These are phyloP conservation scores for Theonella swinhoei DNA, from an alignment of 37 sponge, comb jelly and placozoan species.

Conservation along the genomic window DNA sequence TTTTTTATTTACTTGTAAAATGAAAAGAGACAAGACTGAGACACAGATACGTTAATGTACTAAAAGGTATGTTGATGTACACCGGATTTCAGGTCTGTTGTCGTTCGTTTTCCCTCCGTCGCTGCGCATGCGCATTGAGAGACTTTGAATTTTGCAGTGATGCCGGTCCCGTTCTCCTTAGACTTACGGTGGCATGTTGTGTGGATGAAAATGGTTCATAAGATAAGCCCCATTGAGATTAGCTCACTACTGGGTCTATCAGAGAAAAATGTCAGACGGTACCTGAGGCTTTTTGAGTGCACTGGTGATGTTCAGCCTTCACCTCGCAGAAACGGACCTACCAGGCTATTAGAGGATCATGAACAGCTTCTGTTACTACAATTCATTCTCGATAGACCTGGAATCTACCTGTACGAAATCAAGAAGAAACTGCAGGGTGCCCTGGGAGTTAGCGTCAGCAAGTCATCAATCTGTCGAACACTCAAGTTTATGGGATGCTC, in stretches of 20 bases:
- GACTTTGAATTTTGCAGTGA: too few species aligned
- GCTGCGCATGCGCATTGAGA: too few species aligned
- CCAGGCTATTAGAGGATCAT: background rate
- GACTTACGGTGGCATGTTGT: background rate
- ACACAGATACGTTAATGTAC: too few species aligned
- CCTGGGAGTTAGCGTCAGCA: background rate
- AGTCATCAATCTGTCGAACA: conserved; percentile 10
- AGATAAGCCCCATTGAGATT: background rate
- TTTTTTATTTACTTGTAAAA: too few species aligned
- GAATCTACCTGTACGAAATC: conserved; percentile 24
- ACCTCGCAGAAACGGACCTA: background rate
- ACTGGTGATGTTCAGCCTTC: conserved; percentile 17
- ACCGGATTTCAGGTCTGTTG: too few species aligned
- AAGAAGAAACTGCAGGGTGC: background rate
- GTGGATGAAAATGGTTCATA: conserved; percentile 1
- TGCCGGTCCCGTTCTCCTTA: conserved; percentile 9
- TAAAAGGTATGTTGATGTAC: too few species aligned
- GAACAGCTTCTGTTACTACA: background rate
- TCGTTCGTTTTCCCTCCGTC: too few species aligned
- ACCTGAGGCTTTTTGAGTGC: background rate
- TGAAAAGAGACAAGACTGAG: too few species aligned
- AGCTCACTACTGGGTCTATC: background rate
- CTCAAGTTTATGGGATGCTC: conserved; percentile 15
- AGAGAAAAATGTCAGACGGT: conserved; percentile 9
- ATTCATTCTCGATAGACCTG: conserved; percentile 9